phyloP scores from a whole-genome alignment of 2,888 invertebrate species.

The Thysanoteuthis rhombus region DNA sequence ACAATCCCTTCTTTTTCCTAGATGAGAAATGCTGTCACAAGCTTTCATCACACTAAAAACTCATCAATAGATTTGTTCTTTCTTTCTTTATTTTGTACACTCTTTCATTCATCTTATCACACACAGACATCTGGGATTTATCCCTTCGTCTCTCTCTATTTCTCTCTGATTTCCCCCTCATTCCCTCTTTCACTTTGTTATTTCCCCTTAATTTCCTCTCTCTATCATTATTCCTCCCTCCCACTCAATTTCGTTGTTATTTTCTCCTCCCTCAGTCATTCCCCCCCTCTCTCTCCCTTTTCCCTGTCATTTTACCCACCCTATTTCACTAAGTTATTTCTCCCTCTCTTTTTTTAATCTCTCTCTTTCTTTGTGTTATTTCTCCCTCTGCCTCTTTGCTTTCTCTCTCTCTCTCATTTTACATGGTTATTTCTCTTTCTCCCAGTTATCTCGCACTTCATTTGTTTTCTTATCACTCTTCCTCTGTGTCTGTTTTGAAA shows the following conservation, averaged over 20 bases:
- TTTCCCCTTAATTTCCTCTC: too few relatives aligned
- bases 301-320: neutral
- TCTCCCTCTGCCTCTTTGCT: neutral
- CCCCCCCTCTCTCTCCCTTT: neutral
- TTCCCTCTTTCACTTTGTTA: too few relatives aligned
- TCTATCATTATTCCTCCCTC: too few relatives aligned
- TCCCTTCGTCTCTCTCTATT: neutral
- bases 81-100: too few relatives aligned
- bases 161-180: neutral
- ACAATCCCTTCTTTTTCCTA: neutral
- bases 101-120: neutral
- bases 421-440: neutral
- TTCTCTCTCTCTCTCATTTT: neutral
- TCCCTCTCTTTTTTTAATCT: neutral
- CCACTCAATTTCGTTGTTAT: too few relatives aligned
- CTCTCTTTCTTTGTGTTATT: neutral
- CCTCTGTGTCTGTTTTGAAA: too few relatives aligned
- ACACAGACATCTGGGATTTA: too few relatives aligned
- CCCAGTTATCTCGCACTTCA: neutral
- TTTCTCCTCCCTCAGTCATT: neutral
- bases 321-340: neutral
- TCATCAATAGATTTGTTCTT: neutral
- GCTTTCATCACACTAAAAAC: neutral
- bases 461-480: neutral
- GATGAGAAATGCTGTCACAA: neutral